Conservation (phyloP, 2,113 vertebrate genomes). For the Trogon surrucura region DNA sequence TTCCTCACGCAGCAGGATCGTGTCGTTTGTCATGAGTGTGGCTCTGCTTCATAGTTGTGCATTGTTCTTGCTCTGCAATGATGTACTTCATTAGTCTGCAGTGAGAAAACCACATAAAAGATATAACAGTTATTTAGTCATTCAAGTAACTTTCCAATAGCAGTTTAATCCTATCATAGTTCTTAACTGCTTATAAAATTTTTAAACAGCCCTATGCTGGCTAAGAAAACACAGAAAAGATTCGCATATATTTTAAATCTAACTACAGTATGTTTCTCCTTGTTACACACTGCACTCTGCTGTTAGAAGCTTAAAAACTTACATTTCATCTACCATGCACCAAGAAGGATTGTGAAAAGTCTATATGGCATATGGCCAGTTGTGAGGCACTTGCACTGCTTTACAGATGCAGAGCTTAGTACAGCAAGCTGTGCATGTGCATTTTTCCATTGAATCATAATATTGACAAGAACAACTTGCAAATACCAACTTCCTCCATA, state of each 20-base stretch:
- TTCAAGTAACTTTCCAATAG: neutral
- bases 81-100: neutral
- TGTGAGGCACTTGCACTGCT: neutral
- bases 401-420: neutral
- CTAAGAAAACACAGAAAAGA: slow-evolving; percentile 10
- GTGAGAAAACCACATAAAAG: neutral
- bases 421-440: accelerated
- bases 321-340: neutral
- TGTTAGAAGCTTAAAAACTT: slow-evolving; percentile 56
- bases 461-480: neutral
- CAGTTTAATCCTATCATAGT: neutral
- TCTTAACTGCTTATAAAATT: neutral
- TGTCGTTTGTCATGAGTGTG: slow-evolving; percentile 88
- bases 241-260: neutral
- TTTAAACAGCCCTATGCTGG: neutral
- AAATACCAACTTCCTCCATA: neutral
- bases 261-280: slow-evolving; percentile 7
- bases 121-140: neutral
- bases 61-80: neutral
- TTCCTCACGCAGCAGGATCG: slow-evolving; percentile 86
- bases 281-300: slow-evolving; percentile 73
- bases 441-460: neutral
- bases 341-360: neutral
- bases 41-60: slow-evolving; percentile 76
- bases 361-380: neutral